Conservation (phyloP, 2,797 vertebrate genomes). For the Lerista edwardsae region DNA sequence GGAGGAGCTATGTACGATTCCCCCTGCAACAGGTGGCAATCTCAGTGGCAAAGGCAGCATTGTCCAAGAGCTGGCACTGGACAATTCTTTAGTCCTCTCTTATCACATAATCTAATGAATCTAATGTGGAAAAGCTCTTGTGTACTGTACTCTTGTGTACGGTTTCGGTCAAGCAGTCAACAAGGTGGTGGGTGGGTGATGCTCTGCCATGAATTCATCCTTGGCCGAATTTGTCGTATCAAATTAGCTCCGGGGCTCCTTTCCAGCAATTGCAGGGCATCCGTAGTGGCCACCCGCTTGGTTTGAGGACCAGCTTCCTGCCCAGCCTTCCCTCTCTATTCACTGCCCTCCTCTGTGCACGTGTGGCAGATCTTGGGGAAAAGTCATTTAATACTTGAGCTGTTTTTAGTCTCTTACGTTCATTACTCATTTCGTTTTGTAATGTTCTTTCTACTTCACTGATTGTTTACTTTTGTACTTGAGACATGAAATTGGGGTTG, state of each 20-base stretch:
- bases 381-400: constrained; percentile 57
- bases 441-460: constrained; percentile 74
- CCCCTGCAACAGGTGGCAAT: background rate
- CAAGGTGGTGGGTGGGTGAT: background rate
- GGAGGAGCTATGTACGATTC: background rate
- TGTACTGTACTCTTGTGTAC: too few relatives aligned
- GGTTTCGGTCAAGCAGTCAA: background rate
- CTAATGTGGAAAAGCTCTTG: background rate
- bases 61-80: too few relatives aligned
- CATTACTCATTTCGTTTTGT: constrained; percentile 65
- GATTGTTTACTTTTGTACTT: constrained; percentile 63
- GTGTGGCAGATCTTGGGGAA: constrained; percentile 38
- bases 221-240: background rate
- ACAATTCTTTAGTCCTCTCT: background rate
- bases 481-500: constrained; percentile 63
- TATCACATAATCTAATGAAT: background rate
- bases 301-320: background rate
- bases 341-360: constrained; percentile 22
- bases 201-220: background rate
- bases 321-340: background rate
- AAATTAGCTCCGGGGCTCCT: background rate
- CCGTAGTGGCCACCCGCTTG: background rate
- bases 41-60: background rate
- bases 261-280: background rate
- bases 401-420: constrained; percentile 59